phyloP scores from a whole-genome alignment of 2,113 vertebrate genomes.

The Coryphaenoides rupestris region DNA sequence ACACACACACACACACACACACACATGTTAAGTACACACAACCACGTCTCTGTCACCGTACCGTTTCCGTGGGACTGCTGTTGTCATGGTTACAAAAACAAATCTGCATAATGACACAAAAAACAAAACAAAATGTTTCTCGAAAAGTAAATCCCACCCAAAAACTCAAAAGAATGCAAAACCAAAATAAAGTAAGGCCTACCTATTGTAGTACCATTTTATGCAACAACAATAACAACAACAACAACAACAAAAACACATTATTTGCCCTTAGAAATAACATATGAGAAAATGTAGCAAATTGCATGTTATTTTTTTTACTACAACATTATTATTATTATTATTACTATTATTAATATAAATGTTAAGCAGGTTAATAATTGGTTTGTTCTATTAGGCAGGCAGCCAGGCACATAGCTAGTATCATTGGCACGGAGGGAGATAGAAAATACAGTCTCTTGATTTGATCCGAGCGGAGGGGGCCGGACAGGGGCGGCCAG shows the following conservation, averaged over 20 bases:
- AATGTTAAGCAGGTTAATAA: slow-evolving; percentile 72
- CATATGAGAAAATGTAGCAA: slow-evolving; percentile 67
- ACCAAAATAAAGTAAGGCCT: slow-evolving; percentile 44
- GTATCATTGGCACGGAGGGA: slow-evolving; percentile 70
- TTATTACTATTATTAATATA: slow-evolving; percentile 60
- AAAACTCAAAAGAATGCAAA: slow-evolving; percentile 23
- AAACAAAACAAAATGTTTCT: slow-evolving; percentile 34
- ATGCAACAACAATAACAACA: slow-evolving; percentile 33
- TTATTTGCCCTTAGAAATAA: slow-evolving; percentile 66
- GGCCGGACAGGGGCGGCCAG: too few relatives aligned
- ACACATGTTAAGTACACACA: slow-evolving; percentile 34
- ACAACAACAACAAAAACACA: slow-evolving; percentile 60
- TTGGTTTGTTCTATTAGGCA: slow-evolving; percentile 65
- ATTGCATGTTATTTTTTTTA: slow-evolving; percentile 62
- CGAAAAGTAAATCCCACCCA: slow-evolving; percentile 14
- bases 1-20: not conserved
- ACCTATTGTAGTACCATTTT: slow-evolving; percentile 75
- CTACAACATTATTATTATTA: slow-evolving; percentile 62
- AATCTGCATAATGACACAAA: slow-evolving; percentile 36
- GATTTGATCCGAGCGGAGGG: slow-evolving; percentile 42
- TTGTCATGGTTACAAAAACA: slow-evolving; percentile 43
- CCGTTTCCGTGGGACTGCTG: slow-evolving; percentile 63
- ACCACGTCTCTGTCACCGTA: slow-evolving; percentile 44
- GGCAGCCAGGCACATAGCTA: slow-evolving; percentile 71
- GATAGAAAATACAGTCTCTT: slow-evolving; percentile 66